Evolutionary conservation across 2,113 vertebrate genomes (phyloP).

Genomic region (Cacatua alba): DNA sequence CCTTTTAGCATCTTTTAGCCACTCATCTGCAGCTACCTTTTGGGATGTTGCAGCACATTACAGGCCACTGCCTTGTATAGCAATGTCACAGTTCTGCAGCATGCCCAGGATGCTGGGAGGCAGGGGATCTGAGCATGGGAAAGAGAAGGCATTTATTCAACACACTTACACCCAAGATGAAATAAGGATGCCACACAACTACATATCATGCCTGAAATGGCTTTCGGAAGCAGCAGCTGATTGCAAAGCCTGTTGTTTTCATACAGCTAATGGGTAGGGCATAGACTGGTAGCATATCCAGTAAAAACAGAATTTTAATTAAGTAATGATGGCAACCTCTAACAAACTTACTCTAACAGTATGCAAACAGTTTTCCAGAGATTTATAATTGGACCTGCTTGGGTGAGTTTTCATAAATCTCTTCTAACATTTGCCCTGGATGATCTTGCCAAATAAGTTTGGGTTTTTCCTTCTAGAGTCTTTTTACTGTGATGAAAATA

Average conservation of each 20-base stretch:
- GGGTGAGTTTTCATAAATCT: background rate
- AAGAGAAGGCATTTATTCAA: background rate
- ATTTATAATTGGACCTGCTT: background rate
- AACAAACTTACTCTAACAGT: background rate
- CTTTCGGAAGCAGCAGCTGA: background rate
- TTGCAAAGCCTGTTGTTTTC: background rate
- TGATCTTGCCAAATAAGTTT: background rate
- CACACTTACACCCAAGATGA: background rate
- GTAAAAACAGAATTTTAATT: background rate
- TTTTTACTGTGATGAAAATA: background rate
- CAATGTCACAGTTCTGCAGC: background rate
- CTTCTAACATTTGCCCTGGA: background rate
- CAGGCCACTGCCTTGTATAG: background rate
- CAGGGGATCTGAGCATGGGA: background rate
- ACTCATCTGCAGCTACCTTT: background rate
- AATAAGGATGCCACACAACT: background rate
- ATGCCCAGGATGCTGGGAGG: background rate
- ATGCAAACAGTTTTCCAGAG: background rate
- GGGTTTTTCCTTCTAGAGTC: background rate
- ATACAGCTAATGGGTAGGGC: background rate
- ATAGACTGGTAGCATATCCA: background rate
- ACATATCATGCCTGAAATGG: background rate
- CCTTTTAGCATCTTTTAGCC: background rate
- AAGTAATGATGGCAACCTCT: background rate
- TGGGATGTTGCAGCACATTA: background rate